Conservation (phyloP, 2,888 invertebrate species). For the Pegoplata infirma region DNA sequence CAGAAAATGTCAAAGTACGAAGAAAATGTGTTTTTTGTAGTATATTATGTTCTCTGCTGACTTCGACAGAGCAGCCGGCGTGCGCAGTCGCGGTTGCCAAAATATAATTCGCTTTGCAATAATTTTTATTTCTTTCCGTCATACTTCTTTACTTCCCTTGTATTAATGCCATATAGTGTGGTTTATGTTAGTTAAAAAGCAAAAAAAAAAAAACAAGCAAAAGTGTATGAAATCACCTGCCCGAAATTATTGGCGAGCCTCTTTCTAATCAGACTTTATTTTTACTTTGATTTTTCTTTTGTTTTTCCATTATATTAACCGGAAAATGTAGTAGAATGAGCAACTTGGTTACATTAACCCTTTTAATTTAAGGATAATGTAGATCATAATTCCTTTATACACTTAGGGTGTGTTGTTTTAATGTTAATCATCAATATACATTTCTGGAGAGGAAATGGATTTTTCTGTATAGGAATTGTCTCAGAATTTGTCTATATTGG, state of each 20-base stretch:
- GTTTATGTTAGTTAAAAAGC: too few species aligned
- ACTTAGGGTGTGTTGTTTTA: too few species aligned
- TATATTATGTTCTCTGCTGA: constrained; percentile 5
- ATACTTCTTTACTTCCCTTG: background rate
- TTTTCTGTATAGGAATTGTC: too few species aligned
- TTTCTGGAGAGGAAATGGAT: too few species aligned
- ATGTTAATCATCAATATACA: too few species aligned
- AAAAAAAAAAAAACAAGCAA: too few species aligned
- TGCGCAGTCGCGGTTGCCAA: constrained; percentile 45
- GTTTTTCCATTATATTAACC: background rate
- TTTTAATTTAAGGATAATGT: background rate
- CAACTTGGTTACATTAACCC: background rate
- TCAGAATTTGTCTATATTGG: too few species aligned
- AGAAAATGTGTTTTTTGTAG: constrained; percentile 68
- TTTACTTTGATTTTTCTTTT: constrained; percentile 11
- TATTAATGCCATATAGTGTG: background rate
- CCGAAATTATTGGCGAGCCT: constrained; percentile 1
- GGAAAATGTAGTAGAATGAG: background rate
- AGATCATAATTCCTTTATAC: too few species aligned
- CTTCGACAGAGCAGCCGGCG: constrained; percentile 42
- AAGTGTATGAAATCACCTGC: constrained; percentile 30
- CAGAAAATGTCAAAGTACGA: constrained; percentile 56
- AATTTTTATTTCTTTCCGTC: constrained; percentile 27
- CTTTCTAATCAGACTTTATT: background rate
- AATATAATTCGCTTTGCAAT: constrained; percentile 36